Evolutionary conservation across 2,797 vertebrate species (phyloP), one percentile per base, ranked within the genome.

Genomic region (Macropus fuliginosus): DNA sequence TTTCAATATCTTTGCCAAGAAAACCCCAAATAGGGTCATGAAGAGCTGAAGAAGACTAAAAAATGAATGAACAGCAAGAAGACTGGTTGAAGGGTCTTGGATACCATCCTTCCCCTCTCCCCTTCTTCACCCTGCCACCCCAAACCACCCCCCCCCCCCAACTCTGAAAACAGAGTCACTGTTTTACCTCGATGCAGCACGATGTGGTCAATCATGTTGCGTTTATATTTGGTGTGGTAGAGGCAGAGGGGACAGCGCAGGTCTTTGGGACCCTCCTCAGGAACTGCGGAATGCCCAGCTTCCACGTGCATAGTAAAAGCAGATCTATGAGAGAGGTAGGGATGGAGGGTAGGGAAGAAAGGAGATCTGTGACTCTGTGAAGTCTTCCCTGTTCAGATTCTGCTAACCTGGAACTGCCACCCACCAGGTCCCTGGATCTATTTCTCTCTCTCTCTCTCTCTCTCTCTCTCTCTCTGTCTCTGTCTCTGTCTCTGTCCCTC

Each of bases 161-260:
- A 46, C 54, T 93, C 81, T 1, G 56, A 87, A 55, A 87, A 18
- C 8, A 0, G 0, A 40, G n/a, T 16, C 3, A 87, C 8, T 28
- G 3, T 57, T 97, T 97, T 99, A 99, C 99, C 99, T 99, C 99
- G 99, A 98, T 99, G 99, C 97, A 99, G 99, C 98, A 99, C 99
- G 91, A 99, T 99, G 98, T 99, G 99, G 98, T 99, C 99, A 0
- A 99, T 99, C 99, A 99, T 99, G 98, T 99, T 99, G 98, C 99
- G 99, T 98, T 99, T 99, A 98, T 99, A 99, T 99, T 99, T 99
- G 99, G 99, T 99, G 99, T 99, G 99, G 98, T 99, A 99, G 96
- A 99, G 99, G 98, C 99, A 99, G 97, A 99, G 99, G 59, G 99
- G 99, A 98, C 99, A 99, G 97, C 99, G 99, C 91, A 99, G 99